phyloP scores from a whole-genome alignment of 2,888 invertebrate genomes.

The Drosophila melanosoma region DNA sequence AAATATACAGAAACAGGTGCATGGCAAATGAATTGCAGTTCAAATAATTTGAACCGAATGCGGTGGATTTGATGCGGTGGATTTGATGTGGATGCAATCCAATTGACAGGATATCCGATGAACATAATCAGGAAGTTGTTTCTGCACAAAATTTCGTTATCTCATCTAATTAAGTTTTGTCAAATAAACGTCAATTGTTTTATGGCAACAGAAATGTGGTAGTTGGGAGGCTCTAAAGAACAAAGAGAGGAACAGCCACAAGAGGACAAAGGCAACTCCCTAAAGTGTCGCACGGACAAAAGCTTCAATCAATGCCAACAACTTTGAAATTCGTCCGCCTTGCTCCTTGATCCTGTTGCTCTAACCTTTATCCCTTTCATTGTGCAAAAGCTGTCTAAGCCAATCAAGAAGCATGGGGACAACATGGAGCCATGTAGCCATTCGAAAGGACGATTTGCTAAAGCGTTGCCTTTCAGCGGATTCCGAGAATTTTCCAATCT shows the following conservation, averaged over 20 bases:
- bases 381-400: conserved; percentile 68
- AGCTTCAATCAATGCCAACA: conserved; percentile 66
- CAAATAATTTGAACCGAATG: conserved; percentile 50
- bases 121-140: conserved; percentile 37
- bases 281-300: conserved; percentile 57
- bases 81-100: conserved; percentile 33
- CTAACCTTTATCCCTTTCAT: conserved; percentile 63
- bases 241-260: background rate
- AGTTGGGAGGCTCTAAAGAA: background rate
- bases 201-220: conserved; percentile 22
- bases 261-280: conserved; percentile 20
- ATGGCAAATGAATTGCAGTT: conserved; percentile 20
- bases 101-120: conserved; percentile 58
- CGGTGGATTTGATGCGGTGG: conserved; percentile 18
- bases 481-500: conserved; percentile 1
- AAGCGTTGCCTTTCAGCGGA: conserved; percentile 48
- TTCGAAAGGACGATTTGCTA: conserved; percentile 50
- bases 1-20: conserved; percentile 26
- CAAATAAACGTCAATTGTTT: conserved; percentile 65
- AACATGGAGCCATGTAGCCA: conserved; percentile 31
- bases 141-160: conserved; percentile 32
- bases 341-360: conserved; percentile 57
- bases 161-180: conserved; percentile 54
- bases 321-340: conserved; percentile 44
- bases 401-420: conserved; percentile 63